Percentiles rank a stretch among this genome's conserved stretches.
Evolutionary conservation across 2,113 vertebrate genomes (phyloP).

Genomic region (Porphyrio hochstetteri): DNA sequence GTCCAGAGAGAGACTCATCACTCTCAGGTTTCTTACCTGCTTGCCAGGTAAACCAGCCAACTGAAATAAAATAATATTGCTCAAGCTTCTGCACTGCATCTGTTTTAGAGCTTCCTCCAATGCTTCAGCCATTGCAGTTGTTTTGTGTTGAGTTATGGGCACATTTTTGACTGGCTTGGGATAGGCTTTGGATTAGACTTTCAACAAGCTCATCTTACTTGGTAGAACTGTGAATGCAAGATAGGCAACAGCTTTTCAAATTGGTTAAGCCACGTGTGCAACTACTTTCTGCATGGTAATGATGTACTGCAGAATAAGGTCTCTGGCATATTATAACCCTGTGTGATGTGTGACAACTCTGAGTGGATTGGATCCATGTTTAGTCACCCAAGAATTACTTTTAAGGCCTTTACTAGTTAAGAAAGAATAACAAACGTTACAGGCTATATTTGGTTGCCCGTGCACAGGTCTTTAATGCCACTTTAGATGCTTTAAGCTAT

Average conservation of each 20-base stretch:
- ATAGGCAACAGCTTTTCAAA: not conserved
- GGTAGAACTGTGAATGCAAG: not conserved
- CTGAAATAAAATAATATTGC: not conserved
- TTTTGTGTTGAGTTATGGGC: not conserved
- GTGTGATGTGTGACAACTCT: not conserved
- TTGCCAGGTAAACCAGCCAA: not conserved
- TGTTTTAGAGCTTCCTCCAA: not conserved
- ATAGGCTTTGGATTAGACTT: not conserved
- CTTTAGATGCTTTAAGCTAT: not conserved
- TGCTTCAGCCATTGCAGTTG: not conserved
- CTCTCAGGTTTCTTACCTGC: not conserved
- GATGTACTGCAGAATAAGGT: not conserved
- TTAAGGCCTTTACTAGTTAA: not conserved
- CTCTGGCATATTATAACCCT: not conserved
- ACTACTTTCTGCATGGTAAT: not conserved
- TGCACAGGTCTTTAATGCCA: not conserved
- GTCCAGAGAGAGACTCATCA: not conserved
- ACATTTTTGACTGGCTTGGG: not conserved
- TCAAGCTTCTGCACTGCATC: not conserved
- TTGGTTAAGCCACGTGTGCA: not conserved
- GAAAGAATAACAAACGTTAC: not conserved
- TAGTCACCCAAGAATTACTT: not conserved
- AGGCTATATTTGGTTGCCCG: not conserved
- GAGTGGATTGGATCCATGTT: not conserved
- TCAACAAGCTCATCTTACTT: not conserved